Percentiles rank a stretch among this genome's conserved stretches.
Evolutionary conservation across 2,797 vertebrate genomes (phyloP).

Genomic region (Apodemus agrarius): DNA sequence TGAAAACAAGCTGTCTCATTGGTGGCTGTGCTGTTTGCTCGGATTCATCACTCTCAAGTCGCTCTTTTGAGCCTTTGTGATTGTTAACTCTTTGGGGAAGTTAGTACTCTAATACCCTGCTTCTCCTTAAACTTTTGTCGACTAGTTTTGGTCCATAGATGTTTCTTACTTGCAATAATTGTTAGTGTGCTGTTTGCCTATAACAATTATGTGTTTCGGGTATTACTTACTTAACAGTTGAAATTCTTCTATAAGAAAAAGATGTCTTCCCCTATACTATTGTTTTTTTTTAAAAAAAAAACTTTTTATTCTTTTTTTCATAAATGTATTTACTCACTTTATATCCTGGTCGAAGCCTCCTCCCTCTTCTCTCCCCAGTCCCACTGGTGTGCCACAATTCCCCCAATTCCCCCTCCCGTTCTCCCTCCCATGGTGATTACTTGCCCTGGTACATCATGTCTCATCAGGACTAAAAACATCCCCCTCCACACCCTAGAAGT

Average conservation of each 20-base stretch:
- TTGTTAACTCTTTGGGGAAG: not conserved
- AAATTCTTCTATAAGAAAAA: constrained; percentile 55
- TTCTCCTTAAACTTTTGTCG: constrained; percentile 44
- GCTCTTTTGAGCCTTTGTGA: constrained; percentile 15
- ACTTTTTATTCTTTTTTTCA: not conserved
- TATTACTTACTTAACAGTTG: constrained; percentile 26
- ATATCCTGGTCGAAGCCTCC: not conserved
- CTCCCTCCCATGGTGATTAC: not conserved
- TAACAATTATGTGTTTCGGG: constrained; percentile 4
- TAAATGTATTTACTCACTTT: not conserved
- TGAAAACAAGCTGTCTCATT: not conserved
- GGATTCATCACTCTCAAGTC: not conserved
- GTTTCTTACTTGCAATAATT: constrained; percentile 30
- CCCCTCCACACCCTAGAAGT: not conserved
- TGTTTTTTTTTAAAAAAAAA: too few relatives aligned
- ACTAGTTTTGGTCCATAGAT: constrained; percentile 23
- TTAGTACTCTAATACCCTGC: not conserved
- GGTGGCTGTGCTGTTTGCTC: not conserved
- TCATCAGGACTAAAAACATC: not conserved
- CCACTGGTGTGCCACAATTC: not conserved
- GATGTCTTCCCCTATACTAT: not conserved
- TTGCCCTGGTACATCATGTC: not conserved
- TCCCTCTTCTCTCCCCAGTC: not conserved
- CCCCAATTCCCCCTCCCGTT: not conserved
- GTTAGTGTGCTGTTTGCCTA: constrained; percentile 29